These are phyloP conservation scores for Allobates femoralis DNA, from an alignment of 2,797 vertebrate genomes.

Conservation along the genomic window DNA sequence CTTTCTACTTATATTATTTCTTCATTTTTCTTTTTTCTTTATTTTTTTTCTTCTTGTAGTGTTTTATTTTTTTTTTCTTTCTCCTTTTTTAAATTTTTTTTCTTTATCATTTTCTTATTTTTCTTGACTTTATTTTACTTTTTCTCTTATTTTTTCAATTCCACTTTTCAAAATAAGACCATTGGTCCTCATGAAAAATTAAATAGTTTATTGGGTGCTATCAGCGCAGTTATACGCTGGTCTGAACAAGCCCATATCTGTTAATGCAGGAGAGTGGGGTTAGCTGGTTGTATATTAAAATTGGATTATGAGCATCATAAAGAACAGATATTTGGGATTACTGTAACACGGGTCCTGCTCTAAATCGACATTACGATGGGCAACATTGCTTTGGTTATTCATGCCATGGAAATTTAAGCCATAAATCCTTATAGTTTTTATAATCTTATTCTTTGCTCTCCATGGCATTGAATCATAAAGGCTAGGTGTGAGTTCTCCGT, in stretches of 20 bases:
- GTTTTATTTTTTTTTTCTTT: no score
- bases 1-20: no score
- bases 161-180: no score
- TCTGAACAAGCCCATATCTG: not conserved
- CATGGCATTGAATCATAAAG: not conserved
- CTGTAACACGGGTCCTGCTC: slow-evolving; percentile 57
- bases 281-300: not conserved
- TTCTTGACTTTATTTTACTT: no score
- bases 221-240: no score
- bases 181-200: no score
- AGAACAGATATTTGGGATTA: slow-evolving; percentile 45
- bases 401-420: slow-evolving; percentile 5
- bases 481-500: not conserved
- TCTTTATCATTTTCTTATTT: no score
- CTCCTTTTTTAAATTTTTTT: no score
- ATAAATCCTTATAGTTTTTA: not conserved
- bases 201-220: no score
- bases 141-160: no score
- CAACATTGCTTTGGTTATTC: slow-evolving; percentile 63
- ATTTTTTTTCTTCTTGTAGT: no score
- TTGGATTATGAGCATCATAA: not conserved
- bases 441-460: not conserved
- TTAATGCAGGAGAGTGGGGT: not conserved
- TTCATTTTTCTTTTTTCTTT: no score
- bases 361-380: slow-evolving; percentile 35